Evolutionary conservation across 1,140 invertebrate genomes (phyloP), one percentile per base, ranked within the genome.

Genomic region (Dreissena rostriformis): DNA sequence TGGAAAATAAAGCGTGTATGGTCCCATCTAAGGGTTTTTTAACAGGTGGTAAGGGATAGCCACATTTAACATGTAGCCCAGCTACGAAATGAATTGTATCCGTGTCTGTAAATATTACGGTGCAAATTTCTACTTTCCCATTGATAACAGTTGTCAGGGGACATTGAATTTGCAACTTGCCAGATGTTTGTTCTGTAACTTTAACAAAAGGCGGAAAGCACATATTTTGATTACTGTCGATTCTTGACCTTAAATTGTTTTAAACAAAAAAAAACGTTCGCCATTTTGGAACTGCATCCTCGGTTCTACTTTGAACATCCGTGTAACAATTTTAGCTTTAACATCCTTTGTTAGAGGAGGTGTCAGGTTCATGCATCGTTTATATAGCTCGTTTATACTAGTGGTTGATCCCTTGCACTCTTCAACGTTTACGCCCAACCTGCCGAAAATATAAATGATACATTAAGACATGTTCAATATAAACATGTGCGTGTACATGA

Each of bases 1-100:
- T 26, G 55, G 26, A 66, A 55, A 74, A 19, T 11, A 73, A 11
- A 19, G 55, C 24, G 26, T 28, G 67, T 28, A 82, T 61, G 11
- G 74, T 74, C 14, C 79, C 71, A 74, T 82, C 39, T 17, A 74
- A 26, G 11, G 12, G 53, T 1, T 55, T 66, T 22, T 82, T 28
- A 49, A n/a, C 61, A 5, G 11, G 66, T 74, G 55, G 39, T 39
- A 82, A 15, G 7, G 24, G 8, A 29, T 57, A 52, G 10, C 49
- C 49, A 17, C 51, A 22, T n/a, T 22, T 24, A 28, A 82, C 28
- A 22, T 10, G 12, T 65, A 66, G 57, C 11, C 22, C 39, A 11
- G 24, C 29, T 19, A 66, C 39, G 17, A 66, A 12, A 12, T 66
- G 28, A 51, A 39, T n/a, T 61, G 49, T 73, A 26, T 15, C 24